Percentiles rank a stretch among this genome's conserved stretches.
phyloP scores from a whole-genome alignment of 2,113 vertebrate genomes.

The Cyrtonyx montezumae region DNA sequence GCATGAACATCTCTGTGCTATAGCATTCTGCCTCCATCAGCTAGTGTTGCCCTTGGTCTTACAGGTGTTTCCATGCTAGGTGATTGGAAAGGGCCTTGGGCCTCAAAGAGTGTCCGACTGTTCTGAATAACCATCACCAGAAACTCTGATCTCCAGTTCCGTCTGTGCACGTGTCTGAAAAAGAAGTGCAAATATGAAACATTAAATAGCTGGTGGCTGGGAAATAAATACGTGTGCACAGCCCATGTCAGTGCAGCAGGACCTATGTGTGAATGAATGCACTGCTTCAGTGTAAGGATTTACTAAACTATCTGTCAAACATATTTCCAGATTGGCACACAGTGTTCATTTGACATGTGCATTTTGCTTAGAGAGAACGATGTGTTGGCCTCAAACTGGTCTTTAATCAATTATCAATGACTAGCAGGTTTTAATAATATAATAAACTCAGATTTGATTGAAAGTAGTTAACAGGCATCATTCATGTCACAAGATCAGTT shows the following conservation, averaged over 20 bases:
- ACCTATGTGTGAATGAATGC: background rate
- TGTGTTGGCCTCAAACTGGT: background rate
- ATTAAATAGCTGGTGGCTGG: background rate
- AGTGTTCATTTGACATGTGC: background rate
- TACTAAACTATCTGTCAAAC: background rate
- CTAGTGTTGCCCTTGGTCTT: background rate
- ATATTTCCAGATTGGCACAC: background rate
- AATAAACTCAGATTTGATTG: background rate
- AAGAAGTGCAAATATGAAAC: background rate
- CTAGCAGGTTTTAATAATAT: background rate
- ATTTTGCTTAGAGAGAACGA: background rate
- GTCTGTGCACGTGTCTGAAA: background rate
- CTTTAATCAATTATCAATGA: background rate
- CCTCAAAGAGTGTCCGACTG: rapidly evolving
- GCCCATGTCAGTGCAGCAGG: background rate
- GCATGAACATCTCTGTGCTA: background rate
- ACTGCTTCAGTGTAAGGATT: background rate
- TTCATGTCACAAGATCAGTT: background rate
- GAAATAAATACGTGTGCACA: background rate
- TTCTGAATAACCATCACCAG: background rate
- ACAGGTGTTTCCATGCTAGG: background rate
- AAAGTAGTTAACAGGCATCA: background rate
- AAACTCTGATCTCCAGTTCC: background rate
- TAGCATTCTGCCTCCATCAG: background rate
- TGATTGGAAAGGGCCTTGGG: background rate